Conservation (phyloP, 1,140 invertebrate genomes). For the Platyscapa corneri region DNA sequence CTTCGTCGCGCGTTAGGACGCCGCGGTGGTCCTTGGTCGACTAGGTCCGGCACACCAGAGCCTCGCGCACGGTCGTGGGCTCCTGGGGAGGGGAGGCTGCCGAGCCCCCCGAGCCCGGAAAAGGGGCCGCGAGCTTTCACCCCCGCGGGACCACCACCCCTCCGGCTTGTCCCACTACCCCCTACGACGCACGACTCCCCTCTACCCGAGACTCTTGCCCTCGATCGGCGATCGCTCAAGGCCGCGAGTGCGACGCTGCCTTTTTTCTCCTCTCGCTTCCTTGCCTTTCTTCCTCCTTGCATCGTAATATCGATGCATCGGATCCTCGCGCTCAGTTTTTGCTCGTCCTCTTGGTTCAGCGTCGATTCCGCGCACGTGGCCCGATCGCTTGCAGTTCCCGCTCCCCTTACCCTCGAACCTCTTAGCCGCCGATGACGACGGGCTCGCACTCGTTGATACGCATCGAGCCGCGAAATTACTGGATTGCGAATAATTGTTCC, state of each 20-base stretch:
- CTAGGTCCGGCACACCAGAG: slow-evolving; percentile 14
- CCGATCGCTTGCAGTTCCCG: too few relatives aligned
- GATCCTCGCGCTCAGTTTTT: too few relatives aligned
- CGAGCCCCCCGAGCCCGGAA: slow-evolving; percentile 17
- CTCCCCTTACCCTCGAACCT: too few relatives aligned
- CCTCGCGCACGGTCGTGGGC: not conserved
- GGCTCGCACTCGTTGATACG: too few relatives aligned
- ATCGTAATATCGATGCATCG: too few relatives aligned
- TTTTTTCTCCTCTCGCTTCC: too few relatives aligned
- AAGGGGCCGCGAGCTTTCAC: slow-evolving; percentile 31
- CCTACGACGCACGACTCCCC: not conserved
- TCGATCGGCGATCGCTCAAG: not conserved
- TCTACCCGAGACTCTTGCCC: not conserved
- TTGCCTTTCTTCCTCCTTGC: too few relatives aligned
- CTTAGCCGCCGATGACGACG: too few relatives aligned
- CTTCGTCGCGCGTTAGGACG: slow-evolving; percentile 20
- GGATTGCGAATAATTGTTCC: not conserved
- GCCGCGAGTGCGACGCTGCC: not conserved
- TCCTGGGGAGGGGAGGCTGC: slow-evolving; percentile 12
- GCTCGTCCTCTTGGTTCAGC: too few relatives aligned
- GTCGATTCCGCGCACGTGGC: too few relatives aligned
- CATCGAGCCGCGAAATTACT: not conserved
- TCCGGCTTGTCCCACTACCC: too few relatives aligned
- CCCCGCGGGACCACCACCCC: not conserved
- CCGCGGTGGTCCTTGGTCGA: slow-evolving; percentile 41